Base-by-base conservation (phyloP, 2,888 invertebrate species). In the Tetragonula carbonaria region DNA sequence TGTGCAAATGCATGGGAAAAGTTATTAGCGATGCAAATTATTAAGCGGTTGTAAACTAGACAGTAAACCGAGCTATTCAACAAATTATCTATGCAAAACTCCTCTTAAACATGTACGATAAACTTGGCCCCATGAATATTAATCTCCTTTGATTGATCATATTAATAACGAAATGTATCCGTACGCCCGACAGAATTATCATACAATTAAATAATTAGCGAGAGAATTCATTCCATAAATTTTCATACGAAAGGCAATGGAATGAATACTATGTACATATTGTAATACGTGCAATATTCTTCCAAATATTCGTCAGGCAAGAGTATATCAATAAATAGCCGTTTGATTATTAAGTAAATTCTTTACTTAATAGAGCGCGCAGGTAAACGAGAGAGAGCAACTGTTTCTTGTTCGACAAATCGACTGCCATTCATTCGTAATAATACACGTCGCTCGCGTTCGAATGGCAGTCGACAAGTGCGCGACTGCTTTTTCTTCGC, bases 401-500 rank as follows among this genome's bases (percentile, higher is more conserved):
- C 28, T 55, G 45, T n/a, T 53, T 18, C 45, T 21, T 33, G 21
- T 45, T 45, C 51, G 38, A 50, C 62, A 18, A 63, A 63, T 28
- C 70, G 18, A 16, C 28, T 63, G 62, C 50, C 63, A 28, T 53
- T 76, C 23, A 33, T 63, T 51, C 50, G 55, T 65, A 80, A 77
- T 50, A 70, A 71, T 77, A 80, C 50, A 33, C 80, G 66, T 78
- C 67, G 45, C 53, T 71, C 38, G 55, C 28, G 21, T 13, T 18
- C 45, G 33, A 53, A 51, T 23, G 45, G 33, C 21, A 33, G 38
- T 53, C 45, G 71, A 71, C 80, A 71, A 70, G 70, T 63, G 70
- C 80, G 71, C 74, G 68, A 79, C 71, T 71, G 59, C 53, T 38
- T 45, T 8, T 74, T 14, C 33, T 59, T 78, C 23, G 50, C n/a